Evolutionary conservation across 2,113 vertebrate genomes (phyloP).

Genomic region (Numida meleagris): DNA sequence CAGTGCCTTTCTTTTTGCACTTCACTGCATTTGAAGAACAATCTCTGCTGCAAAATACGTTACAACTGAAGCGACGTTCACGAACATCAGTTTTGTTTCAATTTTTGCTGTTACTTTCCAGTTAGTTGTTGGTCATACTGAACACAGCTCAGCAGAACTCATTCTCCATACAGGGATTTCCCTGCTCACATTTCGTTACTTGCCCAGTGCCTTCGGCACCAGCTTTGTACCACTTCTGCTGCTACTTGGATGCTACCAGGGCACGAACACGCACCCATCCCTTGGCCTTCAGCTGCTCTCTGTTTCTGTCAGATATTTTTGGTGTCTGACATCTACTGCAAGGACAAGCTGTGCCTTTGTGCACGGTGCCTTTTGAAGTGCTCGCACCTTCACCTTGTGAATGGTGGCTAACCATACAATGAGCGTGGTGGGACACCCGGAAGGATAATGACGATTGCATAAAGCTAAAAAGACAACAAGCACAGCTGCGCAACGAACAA

Average conservation of each 20-base stretch:
- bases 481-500: accelerated
- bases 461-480: not conserved
- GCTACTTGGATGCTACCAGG: not conserved
- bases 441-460: not conserved
- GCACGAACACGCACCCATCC: accelerated
- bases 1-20: not conserved
- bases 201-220: accelerated
- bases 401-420: not conserved
- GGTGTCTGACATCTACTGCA: not conserved
- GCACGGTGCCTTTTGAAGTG: not conserved
- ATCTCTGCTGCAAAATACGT: not conserved
- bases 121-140: not conserved
- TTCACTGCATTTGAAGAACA: accelerated
- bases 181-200: not conserved
- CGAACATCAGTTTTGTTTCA: not conserved
- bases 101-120: not conserved
- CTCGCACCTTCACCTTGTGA: accelerated
- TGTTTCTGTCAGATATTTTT: not conserved
- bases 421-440: accelerated
- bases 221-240: not conserved
- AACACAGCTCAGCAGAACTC: accelerated
- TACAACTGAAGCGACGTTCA: accelerated
- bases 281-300: not conserved
- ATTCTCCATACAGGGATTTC: not conserved
- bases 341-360: not conserved